Percentiles rank a stretch among this genome's conserved stretches.
Evolutionary conservation across 2,888 invertebrate genomes (phyloP).

Genomic region (Drosophila mettleri): DNA sequence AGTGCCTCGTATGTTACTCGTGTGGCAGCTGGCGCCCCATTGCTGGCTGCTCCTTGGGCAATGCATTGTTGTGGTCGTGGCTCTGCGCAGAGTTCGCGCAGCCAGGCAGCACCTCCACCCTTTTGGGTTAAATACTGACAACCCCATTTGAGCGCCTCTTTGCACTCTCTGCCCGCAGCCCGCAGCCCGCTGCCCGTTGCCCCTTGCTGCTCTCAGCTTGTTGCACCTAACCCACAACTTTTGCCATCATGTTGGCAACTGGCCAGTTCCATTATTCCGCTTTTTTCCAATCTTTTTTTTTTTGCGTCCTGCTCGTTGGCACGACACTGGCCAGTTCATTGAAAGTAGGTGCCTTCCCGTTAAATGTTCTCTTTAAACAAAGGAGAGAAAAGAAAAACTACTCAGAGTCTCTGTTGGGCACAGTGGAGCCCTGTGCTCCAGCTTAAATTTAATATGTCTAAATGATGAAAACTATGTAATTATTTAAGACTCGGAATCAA

Average conservation of each 20-base stretch:
- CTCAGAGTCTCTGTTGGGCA: conserved; percentile 11
- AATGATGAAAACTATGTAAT: too few species aligned
- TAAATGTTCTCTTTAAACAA: conserved; percentile 41
- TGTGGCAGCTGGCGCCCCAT: conserved; percentile 14
- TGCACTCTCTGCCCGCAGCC: conserved; percentile 64
- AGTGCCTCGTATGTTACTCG: conserved; percentile 71
- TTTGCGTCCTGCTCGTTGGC: conserved; percentile 10
- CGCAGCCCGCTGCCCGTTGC: conserved; percentile 15
- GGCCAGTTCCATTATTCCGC: conserved; percentile 50
- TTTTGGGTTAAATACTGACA: conserved; percentile 84
- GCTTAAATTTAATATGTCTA: too few species aligned
- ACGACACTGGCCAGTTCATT: conserved; percentile 65
- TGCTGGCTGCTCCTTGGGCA: conserved; percentile 7
- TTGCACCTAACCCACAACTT: conserved; percentile 70
- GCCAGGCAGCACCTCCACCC: conserved; percentile 83
- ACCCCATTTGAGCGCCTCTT: conserved; percentile 84
- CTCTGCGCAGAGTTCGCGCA: conserved; percentile 82
- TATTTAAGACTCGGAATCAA: too few species aligned
- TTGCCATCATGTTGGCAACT: conserved; percentile 64
- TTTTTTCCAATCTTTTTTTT: conserved; percentile 24
- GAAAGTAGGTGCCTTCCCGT: conserved; percentile 63
- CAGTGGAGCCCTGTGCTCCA: conserved; percentile 10
- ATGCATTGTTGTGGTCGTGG: conserved; percentile 57
- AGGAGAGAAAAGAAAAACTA: neutral
- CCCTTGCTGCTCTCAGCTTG: conserved; percentile 18